Percentiles rank a stretch among this genome's conserved stretches.
Conservation (phyloP, 2,113 vertebrate genomes). For the Xenopus borealis region DNA sequence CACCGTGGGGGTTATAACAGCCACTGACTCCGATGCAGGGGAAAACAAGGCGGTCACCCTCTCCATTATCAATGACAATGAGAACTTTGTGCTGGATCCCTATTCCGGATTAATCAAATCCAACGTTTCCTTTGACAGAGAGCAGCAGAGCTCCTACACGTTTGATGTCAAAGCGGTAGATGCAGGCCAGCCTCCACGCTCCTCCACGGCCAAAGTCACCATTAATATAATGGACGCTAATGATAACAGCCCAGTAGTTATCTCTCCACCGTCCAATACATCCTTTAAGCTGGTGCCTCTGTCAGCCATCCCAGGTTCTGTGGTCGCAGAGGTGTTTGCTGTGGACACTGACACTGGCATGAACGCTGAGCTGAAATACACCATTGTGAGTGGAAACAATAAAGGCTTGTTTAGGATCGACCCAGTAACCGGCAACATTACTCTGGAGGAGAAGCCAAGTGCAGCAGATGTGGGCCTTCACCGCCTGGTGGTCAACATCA, state of each 20-base stretch:
- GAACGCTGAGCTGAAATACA: conserved; percentile 96
- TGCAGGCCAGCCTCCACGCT: conserved; percentile 86
- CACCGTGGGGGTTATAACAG: conserved; percentile 95
- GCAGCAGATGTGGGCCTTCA: conserved; percentile 85
- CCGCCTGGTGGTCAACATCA: conserved; percentile 95
- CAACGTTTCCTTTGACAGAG: conserved; percentile 94
- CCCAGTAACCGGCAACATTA: conserved; percentile 96
- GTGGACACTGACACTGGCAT: conserved; percentile 93
- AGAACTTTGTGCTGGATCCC: conserved; percentile 94
- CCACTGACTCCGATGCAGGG: conserved; percentile 92
- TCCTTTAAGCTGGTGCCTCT: conserved; percentile 95
- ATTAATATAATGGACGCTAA: conserved; percentile 98
- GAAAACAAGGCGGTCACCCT: conserved; percentile 94
- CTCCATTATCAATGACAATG: conserved; percentile 92
- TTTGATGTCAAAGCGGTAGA: conserved; percentile 95
- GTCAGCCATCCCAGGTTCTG: conserved; percentile 92
- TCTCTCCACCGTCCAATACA: conserved; percentile 93
- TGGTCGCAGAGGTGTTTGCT: conserved; percentile 95
- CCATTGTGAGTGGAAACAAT: conserved; percentile 91
- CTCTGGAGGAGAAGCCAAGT: conserved; percentile 90
- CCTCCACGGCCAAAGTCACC: conserved; percentile 95
- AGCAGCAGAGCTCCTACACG: conserved; percentile 96
- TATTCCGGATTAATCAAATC: conserved; percentile 96
- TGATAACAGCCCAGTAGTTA: conserved; percentile 92
- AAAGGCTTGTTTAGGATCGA: conserved; percentile 96